Percentiles rank a stretch among this genome's conserved stretches.
Evolutionary conservation across 2,888 invertebrate genomes (phyloP).

Genomic region (Ophioninae sp.): DNA sequence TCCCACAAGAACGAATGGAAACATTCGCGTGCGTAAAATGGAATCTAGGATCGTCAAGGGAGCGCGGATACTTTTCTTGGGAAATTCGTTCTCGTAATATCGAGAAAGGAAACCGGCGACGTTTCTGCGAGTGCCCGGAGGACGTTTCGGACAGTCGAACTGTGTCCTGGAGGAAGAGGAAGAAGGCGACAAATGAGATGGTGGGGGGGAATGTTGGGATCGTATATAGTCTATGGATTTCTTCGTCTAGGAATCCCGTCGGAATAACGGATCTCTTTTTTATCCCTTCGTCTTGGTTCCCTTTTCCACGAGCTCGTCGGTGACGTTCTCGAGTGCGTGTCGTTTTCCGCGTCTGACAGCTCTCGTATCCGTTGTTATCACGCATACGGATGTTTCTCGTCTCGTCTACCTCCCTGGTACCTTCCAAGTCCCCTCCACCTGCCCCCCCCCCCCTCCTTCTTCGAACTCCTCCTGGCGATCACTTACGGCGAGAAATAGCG

Average conservation of each 20-base stretch:
- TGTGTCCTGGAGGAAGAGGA: background rate
- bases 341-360: constrained; percentile 49
- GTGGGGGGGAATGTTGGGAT: constrained; percentile 10
- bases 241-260: constrained; percentile 65
- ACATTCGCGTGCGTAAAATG: background rate
- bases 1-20: no score
- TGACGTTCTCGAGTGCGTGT: constrained; percentile 39
- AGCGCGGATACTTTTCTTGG: background rate
- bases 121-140: background rate
- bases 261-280: constrained; percentile 65
- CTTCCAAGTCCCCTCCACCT: no score
- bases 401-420: constrained; percentile 24
- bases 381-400: constrained; percentile 38
- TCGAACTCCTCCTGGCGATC: background rate
- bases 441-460: no score
- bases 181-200: constrained; percentile 28
- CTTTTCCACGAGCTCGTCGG: constrained; percentile 9
- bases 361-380: constrained; percentile 32
- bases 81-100: background rate
- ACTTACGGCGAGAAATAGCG: constrained; percentile 35
- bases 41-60: background rate
- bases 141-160: background rate
- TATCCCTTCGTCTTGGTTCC: constrained; percentile 22
- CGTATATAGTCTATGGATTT: constrained; percentile 59
- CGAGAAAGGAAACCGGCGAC: background rate